A percentile compares a stretch with the other conserved stretches of the same genome.
These are phyloP conservation scores for Pardalotus punctatus DNA, from an alignment of 2,113 vertebrate species.

Conservation along the genomic window DNA sequence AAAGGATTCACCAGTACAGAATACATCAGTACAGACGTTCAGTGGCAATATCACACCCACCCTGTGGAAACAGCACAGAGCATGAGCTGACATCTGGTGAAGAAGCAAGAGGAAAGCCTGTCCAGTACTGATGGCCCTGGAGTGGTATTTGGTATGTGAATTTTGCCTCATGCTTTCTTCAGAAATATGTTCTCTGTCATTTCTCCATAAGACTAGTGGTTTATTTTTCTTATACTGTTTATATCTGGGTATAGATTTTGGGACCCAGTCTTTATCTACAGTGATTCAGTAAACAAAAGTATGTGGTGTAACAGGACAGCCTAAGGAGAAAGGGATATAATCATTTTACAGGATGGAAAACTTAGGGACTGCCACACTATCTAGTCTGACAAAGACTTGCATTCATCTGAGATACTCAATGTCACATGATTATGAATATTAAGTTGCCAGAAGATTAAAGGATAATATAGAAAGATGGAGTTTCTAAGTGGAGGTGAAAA, in stretches of 20 bases:
- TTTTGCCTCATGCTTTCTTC: background rate
- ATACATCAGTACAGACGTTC: background rate
- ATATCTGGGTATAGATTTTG: background rate
- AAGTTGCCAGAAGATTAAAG: background rate
- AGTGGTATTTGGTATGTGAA: background rate
- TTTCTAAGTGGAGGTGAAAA: background rate
- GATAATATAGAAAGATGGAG: background rate
- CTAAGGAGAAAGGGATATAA: background rate
- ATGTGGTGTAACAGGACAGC: background rate
- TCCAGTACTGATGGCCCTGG: fast-evolving
- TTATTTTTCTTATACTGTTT: background rate
- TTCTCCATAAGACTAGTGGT: background rate
- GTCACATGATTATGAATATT: background rate
- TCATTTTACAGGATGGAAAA: background rate
- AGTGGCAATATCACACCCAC: background rate
- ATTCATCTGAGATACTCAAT: background rate
- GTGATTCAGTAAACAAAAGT: background rate
- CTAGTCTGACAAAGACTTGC: background rate
- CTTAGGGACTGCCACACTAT: background rate
- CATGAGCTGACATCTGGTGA: background rate
- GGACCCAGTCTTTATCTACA: background rate
- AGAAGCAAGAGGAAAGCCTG: background rate
- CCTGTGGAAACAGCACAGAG: fast-evolving
- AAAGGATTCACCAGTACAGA: background rate
- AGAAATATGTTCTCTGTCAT: background rate